Percentiles rank a stretch among this genome's conserved stretches.
phyloP scores from a whole-genome alignment of 1,140 invertebrate genomes.

The Drosophila yakuba region DNA sequence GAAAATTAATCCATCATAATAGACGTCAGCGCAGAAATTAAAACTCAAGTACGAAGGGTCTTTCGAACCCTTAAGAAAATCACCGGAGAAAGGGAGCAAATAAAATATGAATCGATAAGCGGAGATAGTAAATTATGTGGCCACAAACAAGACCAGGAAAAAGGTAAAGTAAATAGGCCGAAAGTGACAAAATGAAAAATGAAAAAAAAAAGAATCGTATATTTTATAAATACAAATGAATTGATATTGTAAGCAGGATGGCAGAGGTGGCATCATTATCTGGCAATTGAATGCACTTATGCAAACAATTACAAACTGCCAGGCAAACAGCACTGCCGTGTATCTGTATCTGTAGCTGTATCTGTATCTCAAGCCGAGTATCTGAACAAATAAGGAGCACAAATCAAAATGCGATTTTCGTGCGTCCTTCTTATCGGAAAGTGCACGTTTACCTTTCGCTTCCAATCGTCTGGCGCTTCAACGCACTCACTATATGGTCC shows the following conservation, averaged over 20 bases:
- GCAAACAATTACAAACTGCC: slow-evolving; percentile 71
- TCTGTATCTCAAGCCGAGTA: slow-evolving; percentile 31
- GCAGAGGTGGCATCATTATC: slow-evolving; percentile 60
- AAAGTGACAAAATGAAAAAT: slow-evolving; percentile 17
- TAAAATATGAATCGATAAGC: slow-evolving; percentile 40
- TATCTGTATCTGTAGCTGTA: slow-evolving; percentile 18
- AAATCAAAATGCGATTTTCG: slow-evolving; percentile 79
- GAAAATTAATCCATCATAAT: slow-evolving; percentile 84
- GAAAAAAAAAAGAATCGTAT: slow-evolving; percentile 8
- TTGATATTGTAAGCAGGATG: slow-evolving; percentile 31
- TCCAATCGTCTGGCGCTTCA: slow-evolving; percentile 60
- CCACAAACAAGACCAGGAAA: slow-evolving; percentile 35
- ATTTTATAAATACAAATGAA: slow-evolving; percentile 42
- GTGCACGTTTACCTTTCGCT: slow-evolving; percentile 60
- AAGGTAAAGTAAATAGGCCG: slow-evolving; percentile 55
- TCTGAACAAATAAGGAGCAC: slow-evolving; percentile 73
- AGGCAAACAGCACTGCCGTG: slow-evolving; percentile 52
- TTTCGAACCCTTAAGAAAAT: slow-evolving; percentile 17
- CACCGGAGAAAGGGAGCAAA: slow-evolving; percentile 11
- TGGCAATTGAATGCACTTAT: slow-evolving; percentile 76
- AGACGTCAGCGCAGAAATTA: slow-evolving; percentile 68
- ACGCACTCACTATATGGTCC: background rate
- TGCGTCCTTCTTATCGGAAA: slow-evolving; percentile 65
- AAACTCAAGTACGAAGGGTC: slow-evolving; percentile 23
- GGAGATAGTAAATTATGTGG: slow-evolving; percentile 66